phyloP scores from a whole-genome alignment of 1,140 invertebrate genomes.

The Ectropis grisescens region DNA sequence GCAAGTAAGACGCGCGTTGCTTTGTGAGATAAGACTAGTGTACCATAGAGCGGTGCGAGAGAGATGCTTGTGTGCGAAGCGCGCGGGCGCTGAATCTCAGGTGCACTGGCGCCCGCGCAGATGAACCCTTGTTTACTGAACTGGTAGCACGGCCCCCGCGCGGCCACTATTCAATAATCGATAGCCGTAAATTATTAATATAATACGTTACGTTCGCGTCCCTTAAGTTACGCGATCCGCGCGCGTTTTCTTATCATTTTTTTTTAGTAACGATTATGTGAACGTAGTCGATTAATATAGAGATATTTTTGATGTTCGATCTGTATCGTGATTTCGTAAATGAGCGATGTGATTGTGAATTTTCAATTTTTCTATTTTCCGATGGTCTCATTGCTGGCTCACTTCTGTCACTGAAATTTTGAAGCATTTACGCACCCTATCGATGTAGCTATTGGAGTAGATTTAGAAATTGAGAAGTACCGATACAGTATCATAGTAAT shows the following conservation, averaged over 20 bases:
- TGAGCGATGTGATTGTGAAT: conserved; percentile 45
- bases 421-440: conserved; percentile 64
- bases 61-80: conserved; percentile 35
- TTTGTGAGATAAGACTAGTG: too few relatives aligned
- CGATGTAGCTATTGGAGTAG: conserved; percentile 59
- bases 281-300: conserved; percentile 58
- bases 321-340: conserved; percentile 56
- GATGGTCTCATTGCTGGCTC: conserved; percentile 37
- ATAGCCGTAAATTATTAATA: conserved; percentile 27
- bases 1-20: too few relatives aligned
- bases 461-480: conserved; percentile 54
- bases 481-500: conserved; percentile 60
- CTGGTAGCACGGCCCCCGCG: too few relatives aligned
- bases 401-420: conserved; percentile 45
- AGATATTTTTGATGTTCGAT: conserved; percentile 64
- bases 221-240: conserved; percentile 21
- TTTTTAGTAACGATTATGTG: conserved; percentile 43
- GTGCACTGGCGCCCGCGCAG: conserved; percentile 19
- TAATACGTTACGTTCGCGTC: conserved; percentile 21
- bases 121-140: too few relatives aligned
- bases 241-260: conserved; percentile 34
- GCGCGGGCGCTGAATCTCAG: conserved; percentile 52
- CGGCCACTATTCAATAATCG: conserved; percentile 22
- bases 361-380: conserved; percentile 51
- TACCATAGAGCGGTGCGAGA: conserved; percentile 12